Evolutionary conservation across 2,888 invertebrate species (phyloP).

Genomic region (Dysmachus trigonus): DNA sequence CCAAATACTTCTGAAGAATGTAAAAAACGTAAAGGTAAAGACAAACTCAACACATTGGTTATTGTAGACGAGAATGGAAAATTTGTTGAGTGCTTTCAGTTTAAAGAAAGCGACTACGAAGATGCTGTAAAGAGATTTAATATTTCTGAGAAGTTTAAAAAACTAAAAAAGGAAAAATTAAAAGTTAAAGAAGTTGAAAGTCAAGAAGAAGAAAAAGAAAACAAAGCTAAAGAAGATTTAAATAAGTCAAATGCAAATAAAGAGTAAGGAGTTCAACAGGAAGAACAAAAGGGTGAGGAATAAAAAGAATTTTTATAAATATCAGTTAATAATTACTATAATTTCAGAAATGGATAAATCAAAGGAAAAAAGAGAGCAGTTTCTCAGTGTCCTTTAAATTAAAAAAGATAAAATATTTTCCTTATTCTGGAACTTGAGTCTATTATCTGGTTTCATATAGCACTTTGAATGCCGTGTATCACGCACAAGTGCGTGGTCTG

Average conservation of each 20-base stretch:
- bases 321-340: too few species aligned
- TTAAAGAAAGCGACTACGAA: constrained; percentile 1
- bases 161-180: not conserved
- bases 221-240: not conserved
- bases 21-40: not conserved
- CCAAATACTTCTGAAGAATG: not conserved
- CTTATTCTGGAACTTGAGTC: not conserved
- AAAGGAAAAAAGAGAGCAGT: not conserved
- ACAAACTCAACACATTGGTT: not conserved
- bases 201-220: not conserved
- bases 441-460: too few species aligned
- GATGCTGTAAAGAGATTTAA: not conserved
- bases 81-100: constrained; percentile 6
- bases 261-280: too few species aligned
- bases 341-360: not conserved
- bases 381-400: not conserved
- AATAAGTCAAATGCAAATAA: too few species aligned
- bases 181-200: not conserved
- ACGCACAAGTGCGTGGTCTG: too few species aligned
- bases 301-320: too few species aligned
- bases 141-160: not conserved
- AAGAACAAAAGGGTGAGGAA: too few species aligned
- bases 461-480: too few species aligned
- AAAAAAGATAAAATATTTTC: not conserved
- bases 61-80: not conserved